phyloP scores from a whole-genome alignment of 53 echinoderm and acorn worm species.

The Echinometra lucunter region DNA sequence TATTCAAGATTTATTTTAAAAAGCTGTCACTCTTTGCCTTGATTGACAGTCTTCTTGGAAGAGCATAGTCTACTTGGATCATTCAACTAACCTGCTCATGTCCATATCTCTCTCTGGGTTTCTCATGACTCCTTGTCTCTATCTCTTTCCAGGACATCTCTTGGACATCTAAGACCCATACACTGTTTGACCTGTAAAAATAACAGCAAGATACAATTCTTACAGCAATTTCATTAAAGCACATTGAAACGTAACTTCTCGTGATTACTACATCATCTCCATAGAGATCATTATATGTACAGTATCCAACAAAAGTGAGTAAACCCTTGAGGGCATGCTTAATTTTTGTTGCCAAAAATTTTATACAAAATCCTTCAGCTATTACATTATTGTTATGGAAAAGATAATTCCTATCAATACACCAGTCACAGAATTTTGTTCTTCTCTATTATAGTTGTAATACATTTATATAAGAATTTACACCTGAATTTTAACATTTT shows the following conservation, averaged over 20 bases:
- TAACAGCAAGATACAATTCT: background rate
- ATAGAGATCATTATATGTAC: background rate
- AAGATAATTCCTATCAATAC: too few species aligned
- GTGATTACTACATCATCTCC: background rate
- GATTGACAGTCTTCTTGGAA: background rate
- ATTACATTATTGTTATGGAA: too few species aligned
- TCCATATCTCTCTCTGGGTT: slow-evolving; percentile 67
- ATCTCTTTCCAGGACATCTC: slow-evolving; percentile 67
- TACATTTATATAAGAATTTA: too few species aligned
- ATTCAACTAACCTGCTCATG: slow-evolving; percentile 65
- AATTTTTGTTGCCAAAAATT: too few species aligned
- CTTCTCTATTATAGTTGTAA: too few species aligned
- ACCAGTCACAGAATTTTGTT: too few species aligned
- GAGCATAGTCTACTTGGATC: background rate
- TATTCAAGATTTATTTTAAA: background rate
- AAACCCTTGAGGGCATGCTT: too few species aligned
- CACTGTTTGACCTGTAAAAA: slow-evolving; percentile 63
- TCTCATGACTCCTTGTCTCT: slow-evolving; percentile 64
- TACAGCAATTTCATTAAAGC: too few species aligned
- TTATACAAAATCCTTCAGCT: too few species aligned
- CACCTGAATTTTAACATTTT: too few species aligned
- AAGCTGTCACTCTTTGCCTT: background rate
- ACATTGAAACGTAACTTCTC: background rate
- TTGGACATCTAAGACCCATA: slow-evolving; percentile 63
- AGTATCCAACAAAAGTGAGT: too few species aligned